Base-by-base conservation (phyloP, 2,797 vertebrate genomes). In the Epinephelus awoara region DNA sequence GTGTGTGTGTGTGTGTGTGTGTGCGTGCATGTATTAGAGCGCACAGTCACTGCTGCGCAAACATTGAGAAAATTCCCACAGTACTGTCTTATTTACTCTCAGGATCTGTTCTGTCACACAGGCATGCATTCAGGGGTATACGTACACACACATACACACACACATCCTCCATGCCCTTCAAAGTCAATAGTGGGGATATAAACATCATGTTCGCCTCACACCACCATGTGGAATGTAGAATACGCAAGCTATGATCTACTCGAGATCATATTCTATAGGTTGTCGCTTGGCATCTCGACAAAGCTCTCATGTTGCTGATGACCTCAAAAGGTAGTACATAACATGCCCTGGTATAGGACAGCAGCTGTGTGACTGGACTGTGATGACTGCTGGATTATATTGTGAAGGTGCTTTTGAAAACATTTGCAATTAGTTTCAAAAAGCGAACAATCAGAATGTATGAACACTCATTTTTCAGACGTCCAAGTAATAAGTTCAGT, bases 21-120 rank as follows among this genome's bases (percentile, higher is more conserved):
- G 59, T 50, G 62, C 50, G 72, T 72, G 72, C 61, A 59, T 47
- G 55, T 66, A 34, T 56, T 13, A 34, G 55, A 62, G 25, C 1
- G 9, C 64, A 51, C 65, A 68, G 72, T 77, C 70, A 65, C 59
- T 82, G 62, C 77, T 87, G 54, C 8, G 40, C 79, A 85, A 90
- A 90, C 77, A 84, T 65, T 68, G 81, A 63, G 54, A 88, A 76
- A 84, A 86, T 88, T 89, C 88, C 80, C 77, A 86, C 52, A 74
- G 73, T 72, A 51, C 72, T 75, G 84, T 62, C 69, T 77, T 88
- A 81, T 90, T 88, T 91, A 84, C 79, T 88, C 70, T 82, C 67
- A 83, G 80, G 49, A 76, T 86, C 77, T 79, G 81, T 83, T 78
- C 59, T 84, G 73, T 68, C 80, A 82, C 68, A 83, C 73, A 75